Base-by-base conservation (phyloP, 2,888 invertebrate genomes). In the Hylaea fasciaria region DNA sequence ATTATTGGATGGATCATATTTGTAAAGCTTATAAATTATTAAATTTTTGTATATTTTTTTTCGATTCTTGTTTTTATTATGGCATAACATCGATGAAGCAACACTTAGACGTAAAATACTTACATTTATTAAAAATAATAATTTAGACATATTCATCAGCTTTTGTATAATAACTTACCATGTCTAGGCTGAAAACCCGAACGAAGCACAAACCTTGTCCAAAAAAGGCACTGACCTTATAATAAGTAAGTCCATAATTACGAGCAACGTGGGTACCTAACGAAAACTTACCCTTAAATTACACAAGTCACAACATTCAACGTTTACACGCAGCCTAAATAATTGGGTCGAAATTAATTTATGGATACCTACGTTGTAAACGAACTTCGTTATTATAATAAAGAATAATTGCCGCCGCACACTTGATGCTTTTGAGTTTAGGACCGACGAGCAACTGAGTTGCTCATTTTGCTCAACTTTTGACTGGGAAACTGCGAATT, bases 271-370 rank as follows among this genome's bases (percentile, higher is more conserved):
- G 35, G 43, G 32, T 22, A 53, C 45, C 44, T 9, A 32, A 32
- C 29, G 22, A 46, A n/a, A 54, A 47, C 29, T 50, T 50, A 45
- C 46, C 51, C 22, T 13, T 44, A 43, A 51, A 50, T 57, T 47
- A 46, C 45, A 46, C 44, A 47, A 58, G 48, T 58, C 43, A 47
- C 52, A 44, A 16, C 16, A 50, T 45, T 57, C 45, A 32, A 50
- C 45, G 53, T 58, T 52, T 48, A 58, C 47, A 51, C 58, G 47
- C 29, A 28, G 37, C 22, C 43, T 17, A 41, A 57, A 43, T 44
- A 52, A 52, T 52, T 57, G 52, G 57, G 51, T 57, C 57, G 41
- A 46, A 52, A 41, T 51, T 52, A 47, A 57, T 57, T 41, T 14
- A 28, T 11, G 47, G 32, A 14, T 35, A 41, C 16, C 10, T 35